Conservation (phyloP, 2,113 vertebrate genomes). For the Numida meleagris region DNA sequence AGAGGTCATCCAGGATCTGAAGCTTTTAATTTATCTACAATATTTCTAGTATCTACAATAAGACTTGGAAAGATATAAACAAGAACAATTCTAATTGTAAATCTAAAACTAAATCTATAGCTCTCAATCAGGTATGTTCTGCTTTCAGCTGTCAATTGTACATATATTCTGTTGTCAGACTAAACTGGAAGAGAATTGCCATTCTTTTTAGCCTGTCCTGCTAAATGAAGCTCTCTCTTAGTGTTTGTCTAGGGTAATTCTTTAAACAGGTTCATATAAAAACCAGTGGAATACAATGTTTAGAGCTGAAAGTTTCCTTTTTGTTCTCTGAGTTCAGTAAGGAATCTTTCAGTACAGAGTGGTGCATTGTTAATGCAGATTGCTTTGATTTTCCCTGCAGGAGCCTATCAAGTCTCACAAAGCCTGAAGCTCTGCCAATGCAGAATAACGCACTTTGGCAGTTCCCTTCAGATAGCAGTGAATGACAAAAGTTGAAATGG, state of each 20-base stretch:
- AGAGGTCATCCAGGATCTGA: neutral
- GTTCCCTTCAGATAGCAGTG: neutral
- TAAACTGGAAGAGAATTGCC: neutral
- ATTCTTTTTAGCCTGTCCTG: neutral
- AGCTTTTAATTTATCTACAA: neutral
- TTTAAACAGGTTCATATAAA: neutral
- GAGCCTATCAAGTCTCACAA: neutral
- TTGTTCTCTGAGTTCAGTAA: neutral
- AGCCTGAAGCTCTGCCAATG: neutral
- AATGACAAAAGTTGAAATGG: slow-evolving; percentile 12
- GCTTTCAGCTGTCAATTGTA: neutral
- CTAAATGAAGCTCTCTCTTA: neutral
- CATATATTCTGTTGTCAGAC: neutral
- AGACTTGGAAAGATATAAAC: neutral
- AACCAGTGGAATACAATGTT: neutral
- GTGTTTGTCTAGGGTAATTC: neutral
- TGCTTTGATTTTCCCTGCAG: slow-evolving; percentile 39
- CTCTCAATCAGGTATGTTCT: neutral
- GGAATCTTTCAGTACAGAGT: neutral
- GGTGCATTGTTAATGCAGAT: neutral
- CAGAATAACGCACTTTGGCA: neutral
- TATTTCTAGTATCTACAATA: neutral
- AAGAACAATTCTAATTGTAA: neutral
- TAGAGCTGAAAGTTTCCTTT: neutral
- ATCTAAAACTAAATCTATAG: neutral